These are phyloP conservation scores for Nipponacmea schrenckii DNA, from an alignment of 2,888 invertebrate species.

Conservation along the genomic window DNA sequence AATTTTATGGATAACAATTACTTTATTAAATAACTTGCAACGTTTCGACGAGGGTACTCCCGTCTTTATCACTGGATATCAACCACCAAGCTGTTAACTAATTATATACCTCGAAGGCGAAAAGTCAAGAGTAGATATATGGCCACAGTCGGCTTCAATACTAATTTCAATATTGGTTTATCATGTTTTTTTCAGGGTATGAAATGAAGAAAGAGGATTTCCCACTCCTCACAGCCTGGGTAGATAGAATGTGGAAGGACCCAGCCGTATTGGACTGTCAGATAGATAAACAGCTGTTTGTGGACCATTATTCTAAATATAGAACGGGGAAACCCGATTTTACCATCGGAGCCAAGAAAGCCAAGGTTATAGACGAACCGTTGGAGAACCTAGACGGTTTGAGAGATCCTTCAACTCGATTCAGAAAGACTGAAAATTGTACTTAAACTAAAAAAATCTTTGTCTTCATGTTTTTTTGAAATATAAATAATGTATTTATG, in stretches of 20 bases:
- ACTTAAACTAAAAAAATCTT: no score
- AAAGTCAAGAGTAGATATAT: no score
- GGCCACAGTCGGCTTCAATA: no score
- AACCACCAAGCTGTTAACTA: no score
- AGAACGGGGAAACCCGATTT: conserved; percentile 36
- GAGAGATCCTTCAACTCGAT: conserved; percentile 32
- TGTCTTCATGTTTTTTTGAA: no score
- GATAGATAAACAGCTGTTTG: conserved; percentile 25
- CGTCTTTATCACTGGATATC: no score
- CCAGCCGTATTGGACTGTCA: conserved; percentile 27
- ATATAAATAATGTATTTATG: no score
- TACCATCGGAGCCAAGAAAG: conserved; percentile 28
- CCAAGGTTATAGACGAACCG: conserved; percentile 20
- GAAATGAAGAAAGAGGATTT: conserved; percentile 19
- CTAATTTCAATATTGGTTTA: no score
- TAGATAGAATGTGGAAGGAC: conserved; percentile 34
- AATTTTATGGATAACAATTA: no score
- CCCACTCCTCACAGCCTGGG: conserved; percentile 28
- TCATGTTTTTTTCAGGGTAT: conserved; percentile 23
- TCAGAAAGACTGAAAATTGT: conserved; percentile 12
- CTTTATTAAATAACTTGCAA: no score
- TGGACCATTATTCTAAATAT: conserved; percentile 30
- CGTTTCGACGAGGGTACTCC: no score
- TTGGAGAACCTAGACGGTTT: conserved; percentile 34
- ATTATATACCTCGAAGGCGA: no score